Percentiles rank a stretch among this genome's conserved stretches.
Conservation (phyloP, 2,888 invertebrate genomes). For the Ophion ellenae region DNA sequence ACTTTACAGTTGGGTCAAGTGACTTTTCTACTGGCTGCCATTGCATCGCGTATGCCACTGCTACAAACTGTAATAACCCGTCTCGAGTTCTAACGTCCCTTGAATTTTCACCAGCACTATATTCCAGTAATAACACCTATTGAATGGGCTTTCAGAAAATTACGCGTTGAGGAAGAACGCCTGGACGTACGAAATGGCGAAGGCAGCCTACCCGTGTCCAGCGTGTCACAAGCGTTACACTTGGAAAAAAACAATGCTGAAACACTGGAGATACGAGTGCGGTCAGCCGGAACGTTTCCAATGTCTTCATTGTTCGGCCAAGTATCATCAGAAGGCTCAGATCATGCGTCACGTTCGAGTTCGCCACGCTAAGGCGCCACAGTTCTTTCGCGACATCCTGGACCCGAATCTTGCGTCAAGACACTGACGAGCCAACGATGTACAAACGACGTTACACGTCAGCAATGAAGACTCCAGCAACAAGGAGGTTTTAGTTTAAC, state of each 20-base stretch:
- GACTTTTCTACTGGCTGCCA: background rate
- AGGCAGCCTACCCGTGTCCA: conserved; percentile 74
- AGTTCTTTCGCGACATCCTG: conserved; percentile 69
- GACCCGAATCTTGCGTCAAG: conserved; percentile 53
- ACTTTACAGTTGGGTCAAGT: background rate
- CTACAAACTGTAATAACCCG: too few species aligned
- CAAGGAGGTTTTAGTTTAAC: background rate
- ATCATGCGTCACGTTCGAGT: conserved; percentile 72
- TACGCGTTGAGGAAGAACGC: background rate
- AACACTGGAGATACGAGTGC: conserved; percentile 74
- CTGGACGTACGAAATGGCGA: background rate
- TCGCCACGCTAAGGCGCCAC: conserved; percentile 69
- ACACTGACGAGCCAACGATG: conserved; percentile 6
- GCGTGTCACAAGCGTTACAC: conserved; percentile 77
- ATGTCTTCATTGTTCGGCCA: conserved; percentile 75
- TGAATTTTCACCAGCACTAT: background rate
- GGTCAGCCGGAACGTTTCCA: conserved; percentile 73
- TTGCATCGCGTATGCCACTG: background rate
- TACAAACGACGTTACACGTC: background rate
- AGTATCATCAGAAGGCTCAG: conserved; percentile 77
- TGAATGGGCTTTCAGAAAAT: conserved; percentile 40
- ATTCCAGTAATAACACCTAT: background rate
- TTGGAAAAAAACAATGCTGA: conserved; percentile 75
- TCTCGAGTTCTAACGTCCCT: background rate
- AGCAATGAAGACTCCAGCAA: background rate